Evolutionary conservation across 2,113 vertebrate genomes (phyloP), one percentile per base, ranked within the genome.

Genomic region (Hiodon alosoides): DNA sequence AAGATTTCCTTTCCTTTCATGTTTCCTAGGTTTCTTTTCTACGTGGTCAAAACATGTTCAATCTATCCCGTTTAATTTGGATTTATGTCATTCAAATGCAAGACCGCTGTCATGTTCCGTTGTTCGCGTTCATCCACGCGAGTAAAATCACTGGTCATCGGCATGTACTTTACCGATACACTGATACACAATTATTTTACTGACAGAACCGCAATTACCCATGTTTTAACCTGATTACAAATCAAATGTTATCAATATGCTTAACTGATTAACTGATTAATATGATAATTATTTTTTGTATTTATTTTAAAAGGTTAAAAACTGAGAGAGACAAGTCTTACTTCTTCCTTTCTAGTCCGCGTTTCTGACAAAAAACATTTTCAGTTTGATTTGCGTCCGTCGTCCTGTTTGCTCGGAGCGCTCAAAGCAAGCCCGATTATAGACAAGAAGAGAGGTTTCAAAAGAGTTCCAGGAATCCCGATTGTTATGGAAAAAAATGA

Each of bases 391-490:
- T 31, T 31, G 31, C 31, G 31, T 31, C 31, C 31, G 31, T 31
- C 31, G 31, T 31, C 31, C 31, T 31, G 31, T 31, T 31, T 58
- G 69, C 52, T 58, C 65, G 47, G 51, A 67, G 14, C 64, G 68
- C 46, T 16, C 54, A 75, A 54, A 46, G 54, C 55, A 58, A 47
- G 50, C 50, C 54, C 4, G 54, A 5, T 31, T 11, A 65, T 13
- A 16, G 61, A 52, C 61, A 55, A 31, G 61, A 5, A 60, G 13
- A 11, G 14, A 57, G 64, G n/a, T 17, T 16, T 16, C 8, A 7
- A 60, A 52, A 54, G 53, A 67, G 53, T 74, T 65, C 73, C 57
- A 67, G 16, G 57, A 67, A 51, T 74, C 54, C 54, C 59, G 47
- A n/a, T 50, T 65, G 59, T 65, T 55, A 50, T 16, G 14, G 54